phyloP scores from a whole-genome alignment of 1,140 invertebrate genomes.

The Stegodyphus dumicola region DNA sequence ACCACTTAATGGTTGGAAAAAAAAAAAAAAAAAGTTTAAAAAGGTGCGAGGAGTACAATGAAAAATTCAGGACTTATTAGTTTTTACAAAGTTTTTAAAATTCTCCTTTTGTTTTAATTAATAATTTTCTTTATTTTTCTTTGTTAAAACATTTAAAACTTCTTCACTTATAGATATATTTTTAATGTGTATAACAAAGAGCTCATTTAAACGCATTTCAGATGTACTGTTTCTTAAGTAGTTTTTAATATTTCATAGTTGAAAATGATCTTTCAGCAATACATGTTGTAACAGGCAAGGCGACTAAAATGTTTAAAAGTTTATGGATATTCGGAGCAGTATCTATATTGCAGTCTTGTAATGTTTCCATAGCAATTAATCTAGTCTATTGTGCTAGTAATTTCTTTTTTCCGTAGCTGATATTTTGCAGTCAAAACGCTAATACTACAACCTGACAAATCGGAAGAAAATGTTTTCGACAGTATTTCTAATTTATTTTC shows the following conservation, averaged over 20 bases:
- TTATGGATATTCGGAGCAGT: background rate
- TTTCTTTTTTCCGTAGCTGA: background rate
- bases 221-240: background rate
- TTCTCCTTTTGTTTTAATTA: background rate
- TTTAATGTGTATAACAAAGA: background rate
- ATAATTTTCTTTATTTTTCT: background rate
- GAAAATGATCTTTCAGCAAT: background rate
- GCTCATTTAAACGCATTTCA: background rate
- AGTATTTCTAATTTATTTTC: slow-evolving; percentile 3
- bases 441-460: background rate
- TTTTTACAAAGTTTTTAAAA: background rate
- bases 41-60: background rate
- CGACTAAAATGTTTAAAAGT: background rate
- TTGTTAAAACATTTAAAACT: background rate
- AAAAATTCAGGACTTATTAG: background rate
- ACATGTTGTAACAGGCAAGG: background rate
- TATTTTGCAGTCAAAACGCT: background rate
- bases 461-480: background rate
- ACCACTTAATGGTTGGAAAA: background rate
- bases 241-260: background rate
- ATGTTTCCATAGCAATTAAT: background rate
- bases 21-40: background rate
- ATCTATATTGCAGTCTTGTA: background rate
- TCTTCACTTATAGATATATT: background rate
- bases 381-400: background rate